Base-by-base conservation (phyloP, 1,140 invertebrate species). In the Caenorhabditis tropicalis region DNA sequence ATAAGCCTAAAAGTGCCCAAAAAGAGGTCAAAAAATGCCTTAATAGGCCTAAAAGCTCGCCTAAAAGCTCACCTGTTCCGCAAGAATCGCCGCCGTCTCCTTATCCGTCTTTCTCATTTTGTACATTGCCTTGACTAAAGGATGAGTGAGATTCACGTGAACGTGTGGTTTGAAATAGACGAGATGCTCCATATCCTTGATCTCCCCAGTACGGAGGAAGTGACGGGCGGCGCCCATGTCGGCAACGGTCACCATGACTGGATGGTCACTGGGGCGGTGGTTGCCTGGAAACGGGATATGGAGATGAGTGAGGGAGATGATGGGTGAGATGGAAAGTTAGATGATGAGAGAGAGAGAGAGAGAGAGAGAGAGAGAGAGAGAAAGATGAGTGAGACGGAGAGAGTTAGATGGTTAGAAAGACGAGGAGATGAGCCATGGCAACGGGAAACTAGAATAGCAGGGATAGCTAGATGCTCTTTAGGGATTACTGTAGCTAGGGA, bases 211-310 rank as follows among this genome's bases (percentile, higher is more conserved):
- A 9, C 89, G 94, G 82, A 98, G 94, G 89, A 98, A 98, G 92
- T 98, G 96, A 84, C 97, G 92, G 0, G 96, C 96, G 12, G 96
- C 95, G 0, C 95, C 96, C 96, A 98, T 98, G 92, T 98, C 96
- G 0, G 98, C 95, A 0, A 86, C 87, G 1, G 96, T 97, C 0
- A 98, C 94, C 1, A 97, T 95, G 91, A 96, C 98, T 0, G 97
- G 96, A 93, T 99, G 96, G 1, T 94, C 93, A 83, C 95, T 95
- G 21, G 98, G 91, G 46, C 95, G 94, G 33, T 94, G 94, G 0
- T 96, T 98, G 0, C 95, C 92, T 91, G 95, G 95, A 2, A 96
- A 94, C 65, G 51, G 21, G 12, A 56, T 24, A 24, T n/a, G n/a
- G 24, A 6, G 21, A 27, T 15, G 4, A 21, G 6, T 19, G 53